Percentiles rank a stretch among this genome's conserved stretches.
Evolutionary conservation across 2,113 vertebrate species (phyloP).

Genomic region (Malurus melanocephalus): DNA sequence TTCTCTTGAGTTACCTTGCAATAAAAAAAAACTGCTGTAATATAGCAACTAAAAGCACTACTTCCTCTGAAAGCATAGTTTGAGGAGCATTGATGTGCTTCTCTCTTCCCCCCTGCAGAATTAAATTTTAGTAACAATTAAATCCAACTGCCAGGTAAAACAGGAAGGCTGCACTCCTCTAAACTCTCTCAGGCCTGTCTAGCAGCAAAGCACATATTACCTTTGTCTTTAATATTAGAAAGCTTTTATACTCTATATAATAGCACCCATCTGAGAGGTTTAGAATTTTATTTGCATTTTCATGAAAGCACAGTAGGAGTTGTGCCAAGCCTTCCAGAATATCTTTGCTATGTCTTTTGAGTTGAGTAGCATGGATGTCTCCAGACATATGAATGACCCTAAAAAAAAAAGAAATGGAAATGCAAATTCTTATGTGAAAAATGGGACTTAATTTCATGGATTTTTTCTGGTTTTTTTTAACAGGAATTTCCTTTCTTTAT

Average conservation of each 20-base stretch:
- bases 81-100: not conserved
- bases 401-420: not conserved
- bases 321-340: conserved; percentile 8
- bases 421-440: conserved; percentile 16
- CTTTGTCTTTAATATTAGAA: conserved; percentile 38
- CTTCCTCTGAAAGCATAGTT: not conserved
- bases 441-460: not conserved
- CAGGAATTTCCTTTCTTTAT: not conserved
- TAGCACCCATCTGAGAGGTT: conserved; percentile 42
- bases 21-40: not conserved
- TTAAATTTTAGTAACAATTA: not conserved
- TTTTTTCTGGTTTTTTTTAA: not conserved
- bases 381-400: not conserved
- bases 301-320: conserved; percentile 51
- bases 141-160: not conserved
- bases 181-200: conserved; percentile 40
- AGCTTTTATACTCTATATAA: conserved; percentile 40
- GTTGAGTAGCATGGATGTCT: not conserved
- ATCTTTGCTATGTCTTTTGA: not conserved
- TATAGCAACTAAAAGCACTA: not conserved
- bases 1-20: not conserved
- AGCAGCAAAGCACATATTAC: conserved; percentile 37
- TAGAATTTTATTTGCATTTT: conserved; percentile 40
- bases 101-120: not conserved
- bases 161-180: conserved; percentile 25